Percentiles rank a stretch among this genome's conserved stretches.
These are phyloP conservation scores for Puntigrus tetrazona DNA, from an alignment of 2,113 vertebrate genomes.

Conservation along the genomic window DNA sequence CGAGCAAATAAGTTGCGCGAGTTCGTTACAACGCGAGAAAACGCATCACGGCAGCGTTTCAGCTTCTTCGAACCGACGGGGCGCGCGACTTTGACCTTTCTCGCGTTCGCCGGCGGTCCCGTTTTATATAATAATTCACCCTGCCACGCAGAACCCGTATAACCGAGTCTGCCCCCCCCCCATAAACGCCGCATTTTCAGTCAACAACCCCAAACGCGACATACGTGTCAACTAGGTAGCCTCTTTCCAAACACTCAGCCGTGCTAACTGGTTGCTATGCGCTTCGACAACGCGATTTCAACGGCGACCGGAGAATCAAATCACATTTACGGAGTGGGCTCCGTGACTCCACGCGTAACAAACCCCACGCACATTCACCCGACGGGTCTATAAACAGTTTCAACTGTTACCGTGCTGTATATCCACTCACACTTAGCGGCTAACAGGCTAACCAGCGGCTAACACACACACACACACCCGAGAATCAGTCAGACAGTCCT, in stretches of 20 bases:
- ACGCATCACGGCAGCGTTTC: background rate
- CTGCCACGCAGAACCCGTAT: background rate
- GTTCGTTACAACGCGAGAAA: background rate
- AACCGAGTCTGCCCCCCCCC: no score
- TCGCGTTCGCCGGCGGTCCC: background rate
- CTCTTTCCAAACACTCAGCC: background rate
- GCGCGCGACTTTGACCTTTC: background rate
- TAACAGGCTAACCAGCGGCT: conserved; percentile 27
- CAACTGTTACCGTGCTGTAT: background rate
- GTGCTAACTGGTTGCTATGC: conserved; percentile 20
- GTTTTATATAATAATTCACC: background rate
- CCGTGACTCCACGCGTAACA: background rate
- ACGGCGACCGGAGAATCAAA: background rate
- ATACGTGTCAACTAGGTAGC: conserved; percentile 11
- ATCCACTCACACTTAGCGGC: background rate
- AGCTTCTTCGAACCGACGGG: background rate
- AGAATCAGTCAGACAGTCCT: conserved; percentile 11
- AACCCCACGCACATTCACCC: background rate
- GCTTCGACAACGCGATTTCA: background rate
- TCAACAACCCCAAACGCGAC: background rate
- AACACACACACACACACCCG: conserved; percentile 1
- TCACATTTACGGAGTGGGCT: background rate
- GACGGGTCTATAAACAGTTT: background rate
- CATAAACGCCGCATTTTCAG: background rate
- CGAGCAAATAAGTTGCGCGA: background rate